phyloP scores from a whole-genome alignment of 2,797 vertebrate species.

The Fundulus diaphanus region DNA sequence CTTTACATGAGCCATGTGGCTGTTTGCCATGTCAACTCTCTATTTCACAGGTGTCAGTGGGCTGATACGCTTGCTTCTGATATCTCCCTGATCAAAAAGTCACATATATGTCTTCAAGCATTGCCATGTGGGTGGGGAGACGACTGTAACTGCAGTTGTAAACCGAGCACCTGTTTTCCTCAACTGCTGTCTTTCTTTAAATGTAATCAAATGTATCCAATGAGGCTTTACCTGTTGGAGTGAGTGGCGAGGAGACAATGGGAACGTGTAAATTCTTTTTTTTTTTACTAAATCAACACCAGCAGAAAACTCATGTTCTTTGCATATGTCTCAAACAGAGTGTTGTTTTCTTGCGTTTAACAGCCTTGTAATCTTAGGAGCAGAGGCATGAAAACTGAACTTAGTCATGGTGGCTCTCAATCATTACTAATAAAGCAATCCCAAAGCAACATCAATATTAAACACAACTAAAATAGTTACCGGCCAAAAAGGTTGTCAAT shows the following conservation, averaged over 20 bases:
- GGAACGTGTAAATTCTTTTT: no score
- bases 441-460: not conserved
- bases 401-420: not conserved
- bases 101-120: conserved; percentile 38
- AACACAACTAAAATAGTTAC: not conserved
- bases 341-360: no score
- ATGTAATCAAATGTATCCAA: no score
- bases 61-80: conserved; percentile 8
- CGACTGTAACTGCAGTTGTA: not conserved
- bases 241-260: no score
- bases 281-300: no score
- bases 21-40: conserved; percentile 25
- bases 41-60: conserved; percentile 43
- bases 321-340: no score
- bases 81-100: conserved; percentile 33
- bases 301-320: no score
- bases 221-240: no score
- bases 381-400: not conserved
- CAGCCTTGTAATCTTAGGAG: not conserved
- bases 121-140: not conserved
- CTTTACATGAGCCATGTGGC: conserved; percentile 21
- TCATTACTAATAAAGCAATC: not conserved
- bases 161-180: not conserved
- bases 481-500: not conserved
- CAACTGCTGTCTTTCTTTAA: not conserved